Percentiles rank a stretch among this genome's conserved stretches.
Conservation (phyloP, 2,113 vertebrate species). For the Malurus elegans region DNA sequence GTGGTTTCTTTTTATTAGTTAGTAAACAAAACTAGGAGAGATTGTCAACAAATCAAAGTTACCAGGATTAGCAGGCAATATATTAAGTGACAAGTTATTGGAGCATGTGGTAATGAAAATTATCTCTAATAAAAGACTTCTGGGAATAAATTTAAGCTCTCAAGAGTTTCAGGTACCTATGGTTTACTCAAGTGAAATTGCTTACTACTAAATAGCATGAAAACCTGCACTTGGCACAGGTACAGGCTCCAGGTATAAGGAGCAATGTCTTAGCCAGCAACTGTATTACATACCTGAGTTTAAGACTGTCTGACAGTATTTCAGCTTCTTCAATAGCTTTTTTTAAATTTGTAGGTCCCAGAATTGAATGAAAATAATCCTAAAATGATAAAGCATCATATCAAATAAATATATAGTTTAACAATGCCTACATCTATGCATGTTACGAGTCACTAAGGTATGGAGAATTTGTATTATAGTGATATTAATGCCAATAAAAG, state of each 20-base stretch:
- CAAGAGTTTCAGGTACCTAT: background rate
- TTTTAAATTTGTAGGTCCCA: conserved; percentile 89
- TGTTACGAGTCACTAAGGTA: background rate
- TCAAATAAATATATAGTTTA: background rate
- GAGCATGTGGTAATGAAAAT: background rate
- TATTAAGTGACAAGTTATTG: background rate
- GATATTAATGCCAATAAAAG: background rate
- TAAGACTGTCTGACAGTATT: conserved; percentile 95
- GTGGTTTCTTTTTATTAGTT: background rate
- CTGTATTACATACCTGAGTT: conserved; percentile 79
- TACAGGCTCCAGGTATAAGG: background rate
- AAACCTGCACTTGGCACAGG: background rate
- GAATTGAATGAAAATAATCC: conserved; percentile 89
- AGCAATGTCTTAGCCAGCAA: background rate
- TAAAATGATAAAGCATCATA: conserved; percentile 71
- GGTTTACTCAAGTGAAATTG: background rate
- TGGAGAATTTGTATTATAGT: background rate
- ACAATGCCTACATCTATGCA: background rate
- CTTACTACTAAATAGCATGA: background rate
- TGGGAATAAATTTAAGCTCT: background rate
- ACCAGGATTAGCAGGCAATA: background rate
- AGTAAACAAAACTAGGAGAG: background rate
- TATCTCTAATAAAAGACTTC: background rate
- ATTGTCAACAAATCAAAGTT: background rate
- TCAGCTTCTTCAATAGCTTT: conserved; percentile 97